Evolutionary conservation across 2,797 vertebrate species (phyloP), one percentile per base, ranked within the genome.

Genomic region (Sebastes iracundus): DNA sequence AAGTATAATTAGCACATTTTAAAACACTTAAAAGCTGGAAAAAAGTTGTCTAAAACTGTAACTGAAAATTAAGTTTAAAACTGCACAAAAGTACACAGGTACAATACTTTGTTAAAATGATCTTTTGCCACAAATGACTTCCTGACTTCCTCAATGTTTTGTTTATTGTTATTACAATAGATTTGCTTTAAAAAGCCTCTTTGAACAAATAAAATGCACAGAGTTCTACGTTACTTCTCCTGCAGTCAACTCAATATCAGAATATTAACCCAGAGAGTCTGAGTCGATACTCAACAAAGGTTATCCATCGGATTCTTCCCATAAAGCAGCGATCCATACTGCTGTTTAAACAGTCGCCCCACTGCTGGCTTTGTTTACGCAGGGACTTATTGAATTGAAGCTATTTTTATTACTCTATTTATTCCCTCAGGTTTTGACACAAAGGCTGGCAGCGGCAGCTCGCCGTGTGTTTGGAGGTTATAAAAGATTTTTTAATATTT

Each of bases 281-380:
- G 22, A 82, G 81, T 91, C 87, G 69, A 90, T 87, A 80, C 76
- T 55, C 58, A n/a, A 65, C 77, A 82, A 84, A 85, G 82, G 79
- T 87, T 84, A 88, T 79, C 82, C 74, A 69, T 68, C 18, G 20
- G 56, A 63, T 75, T 80, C 64, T 77, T 76, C 78, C 78, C 80
- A 81, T 77, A 85, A 71, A 79, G 38, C 77, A 63, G 7, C 2
- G 6, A 87, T 88, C 83, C 82, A 86, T 87, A 81, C 53, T 49
- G 74, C 61, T 35, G 77, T 74, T 83, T 52, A 82, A 88, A 87
- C 77, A 74, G 9, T 49, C 20, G 1, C 7, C 77, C 58, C 33
- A 63, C 80, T 81, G 72, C 68, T 76, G 70, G 42, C 83, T 89
- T 70, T 90, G 81, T 88, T 88, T 85, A 65, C 27, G 9, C 49